These are phyloP conservation scores for Crocodylus rhombifer DNA, from an alignment of 2,797 vertebrate species.

Conservation along the genomic window DNA sequence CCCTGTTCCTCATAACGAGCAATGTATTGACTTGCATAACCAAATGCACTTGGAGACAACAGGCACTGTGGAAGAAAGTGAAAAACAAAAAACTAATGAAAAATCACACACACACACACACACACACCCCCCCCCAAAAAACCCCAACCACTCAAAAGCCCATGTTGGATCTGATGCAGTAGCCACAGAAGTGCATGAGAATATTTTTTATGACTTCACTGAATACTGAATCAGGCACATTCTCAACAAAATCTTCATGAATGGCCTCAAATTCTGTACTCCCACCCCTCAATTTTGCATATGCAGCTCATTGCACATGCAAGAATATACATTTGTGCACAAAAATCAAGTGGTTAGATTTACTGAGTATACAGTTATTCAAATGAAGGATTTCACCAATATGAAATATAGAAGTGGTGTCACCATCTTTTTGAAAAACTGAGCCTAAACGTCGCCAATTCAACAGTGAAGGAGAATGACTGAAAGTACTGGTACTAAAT, in stretches of 20 bases:
- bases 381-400: not conserved
- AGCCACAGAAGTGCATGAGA: not conserved
- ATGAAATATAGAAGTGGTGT: not conserved
- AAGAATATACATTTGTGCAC: not conserved
- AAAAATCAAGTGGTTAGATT: not conserved
- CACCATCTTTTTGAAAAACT: not conserved
- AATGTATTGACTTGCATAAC: slow-evolving; percentile 94
- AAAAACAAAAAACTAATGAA: not conserved
- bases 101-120: no score
- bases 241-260: not conserved
- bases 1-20: slow-evolving; percentile 92
- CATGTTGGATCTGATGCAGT: not conserved
- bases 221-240: not conserved
- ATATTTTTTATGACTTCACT: not conserved
- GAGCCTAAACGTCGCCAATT: not conserved
- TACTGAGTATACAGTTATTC: not conserved
- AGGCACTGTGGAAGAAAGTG: slow-evolving; percentile 85
- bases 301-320: not conserved
- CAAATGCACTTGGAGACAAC: slow-evolving; percentile 94
- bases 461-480: not conserved
- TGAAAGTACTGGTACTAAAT: not conserved
- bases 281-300: not conserved
- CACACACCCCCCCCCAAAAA: not conserved
- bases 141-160: not conserved
- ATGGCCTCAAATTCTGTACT: not conserved